A percentile compares a stretch with the other conserved stretches of the same genome.
Conservation (phyloP, 2,113 vertebrate genomes). For the Camelus bactrianus region DNA sequence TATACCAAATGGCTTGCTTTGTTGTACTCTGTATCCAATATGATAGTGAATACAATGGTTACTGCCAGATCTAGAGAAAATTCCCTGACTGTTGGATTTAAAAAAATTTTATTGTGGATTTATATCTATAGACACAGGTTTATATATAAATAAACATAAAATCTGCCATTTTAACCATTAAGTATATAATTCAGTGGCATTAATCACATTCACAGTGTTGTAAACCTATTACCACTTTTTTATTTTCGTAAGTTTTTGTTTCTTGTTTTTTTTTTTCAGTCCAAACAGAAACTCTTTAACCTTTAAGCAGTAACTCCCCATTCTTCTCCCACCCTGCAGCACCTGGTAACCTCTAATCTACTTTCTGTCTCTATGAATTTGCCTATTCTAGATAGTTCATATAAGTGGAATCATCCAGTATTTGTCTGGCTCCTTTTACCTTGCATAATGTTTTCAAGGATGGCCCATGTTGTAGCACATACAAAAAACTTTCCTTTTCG, state of each 20-base stretch:
- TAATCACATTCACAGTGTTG: conserved; percentile 16
- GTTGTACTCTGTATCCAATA: neutral
- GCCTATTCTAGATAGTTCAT: neutral
- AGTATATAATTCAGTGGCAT: neutral
- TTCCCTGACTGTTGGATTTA: neutral
- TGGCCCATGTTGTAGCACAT: neutral
- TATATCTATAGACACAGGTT: neutral
- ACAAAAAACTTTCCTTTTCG: neutral
- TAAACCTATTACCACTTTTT: neutral
- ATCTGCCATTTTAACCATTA: conserved; percentile 15
- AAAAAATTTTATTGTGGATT: neutral
- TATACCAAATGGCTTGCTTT: neutral
- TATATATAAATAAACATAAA: neutral
- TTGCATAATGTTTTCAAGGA: neutral
- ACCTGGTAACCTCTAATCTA: neutral
- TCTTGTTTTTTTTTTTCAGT: neutral
- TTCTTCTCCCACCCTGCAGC: neutral
- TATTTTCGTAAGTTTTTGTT: neutral
- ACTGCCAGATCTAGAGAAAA: neutral
- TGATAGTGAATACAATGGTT: neutral
- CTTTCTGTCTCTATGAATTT: neutral
- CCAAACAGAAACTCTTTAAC: neutral
- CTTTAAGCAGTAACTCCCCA: neutral
- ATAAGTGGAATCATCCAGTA: neutral
- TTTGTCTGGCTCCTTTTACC: neutral